These are phyloP conservation scores for Anguilla obscura DNA, from an alignment of 2,797 vertebrate species.

Conservation along the genomic window DNA sequence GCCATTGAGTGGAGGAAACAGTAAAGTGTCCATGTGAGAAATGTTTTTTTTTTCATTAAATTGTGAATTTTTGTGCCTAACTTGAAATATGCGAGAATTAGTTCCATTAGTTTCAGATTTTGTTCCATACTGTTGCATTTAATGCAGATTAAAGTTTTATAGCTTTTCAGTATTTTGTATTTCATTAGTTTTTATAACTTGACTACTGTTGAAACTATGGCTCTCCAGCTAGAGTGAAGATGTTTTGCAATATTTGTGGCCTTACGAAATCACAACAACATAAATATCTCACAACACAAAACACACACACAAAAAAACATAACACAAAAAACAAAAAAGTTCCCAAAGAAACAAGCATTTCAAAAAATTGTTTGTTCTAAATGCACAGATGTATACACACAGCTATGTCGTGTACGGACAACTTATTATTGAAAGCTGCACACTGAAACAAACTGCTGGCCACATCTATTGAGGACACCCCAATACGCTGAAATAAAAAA, in stretches of 20 bases:
- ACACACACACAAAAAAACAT: background rate
- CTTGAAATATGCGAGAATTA: conserved; percentile 16
- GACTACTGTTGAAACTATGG: background rate
- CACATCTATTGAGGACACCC: background rate
- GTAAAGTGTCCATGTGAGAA: background rate
- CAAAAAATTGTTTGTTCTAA: background rate
- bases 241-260: background rate
- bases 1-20: background rate
- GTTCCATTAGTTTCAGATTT: background rate
- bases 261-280: background rate
- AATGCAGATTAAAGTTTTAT: conserved; percentile 30
- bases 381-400: background rate
- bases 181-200: conserved; percentile 22
- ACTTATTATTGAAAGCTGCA: background rate
- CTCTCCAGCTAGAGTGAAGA: background rate
- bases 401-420: background rate
- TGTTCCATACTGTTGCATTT: conserved; percentile 15
- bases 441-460: background rate
- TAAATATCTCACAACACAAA: background rate
- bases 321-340: background rate
- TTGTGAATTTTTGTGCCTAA: conserved; percentile 1
- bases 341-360: background rate
- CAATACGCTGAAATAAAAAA: too few relatives aligned
- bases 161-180: conserved; percentile 11
- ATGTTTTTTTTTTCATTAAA: conserved; percentile 10